Conservation (phyloP, 2,797 vertebrate genomes). For the Macrochelys suwanniensis region DNA sequence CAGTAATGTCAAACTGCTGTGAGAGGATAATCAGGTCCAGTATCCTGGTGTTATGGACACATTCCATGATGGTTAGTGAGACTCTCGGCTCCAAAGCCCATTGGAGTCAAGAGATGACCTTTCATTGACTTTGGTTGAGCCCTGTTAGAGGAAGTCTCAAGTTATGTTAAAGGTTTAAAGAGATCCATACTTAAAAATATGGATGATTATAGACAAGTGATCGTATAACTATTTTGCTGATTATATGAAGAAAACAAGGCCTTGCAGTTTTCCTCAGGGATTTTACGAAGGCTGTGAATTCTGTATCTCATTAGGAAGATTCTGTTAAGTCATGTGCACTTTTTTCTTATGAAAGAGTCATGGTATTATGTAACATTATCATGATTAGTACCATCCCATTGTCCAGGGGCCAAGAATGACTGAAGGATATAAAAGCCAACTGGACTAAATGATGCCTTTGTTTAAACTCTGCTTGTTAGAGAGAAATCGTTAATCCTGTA, state of each 20-base stretch:
- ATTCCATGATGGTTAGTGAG: not conserved
- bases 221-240: not conserved
- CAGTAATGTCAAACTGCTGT: not conserved
- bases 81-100: not conserved
- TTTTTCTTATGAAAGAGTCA: not conserved
- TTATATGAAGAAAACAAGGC: not conserved
- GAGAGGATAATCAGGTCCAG: not conserved
- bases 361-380: not conserved
- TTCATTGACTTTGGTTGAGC: not conserved
- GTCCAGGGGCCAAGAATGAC: not conserved
- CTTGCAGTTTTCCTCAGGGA: not conserved
- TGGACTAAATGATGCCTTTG: not conserved
- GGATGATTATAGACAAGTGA: not conserved
- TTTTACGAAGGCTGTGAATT: not conserved
- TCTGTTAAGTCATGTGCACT: not conserved
- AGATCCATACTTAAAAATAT: not conserved
- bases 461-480: not conserved
- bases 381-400: not conserved
- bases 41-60: not conserved
- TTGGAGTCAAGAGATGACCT: not conserved
- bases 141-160: not conserved
- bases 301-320: fast-evolving
- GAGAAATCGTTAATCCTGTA: not conserved
- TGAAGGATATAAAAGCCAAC: not conserved
- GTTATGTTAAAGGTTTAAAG: not conserved